Evolutionary conservation across 2,888 invertebrate species (phyloP), one percentile per base, ranked within the genome.

Genomic region (Caradrina kadenii): DNA sequence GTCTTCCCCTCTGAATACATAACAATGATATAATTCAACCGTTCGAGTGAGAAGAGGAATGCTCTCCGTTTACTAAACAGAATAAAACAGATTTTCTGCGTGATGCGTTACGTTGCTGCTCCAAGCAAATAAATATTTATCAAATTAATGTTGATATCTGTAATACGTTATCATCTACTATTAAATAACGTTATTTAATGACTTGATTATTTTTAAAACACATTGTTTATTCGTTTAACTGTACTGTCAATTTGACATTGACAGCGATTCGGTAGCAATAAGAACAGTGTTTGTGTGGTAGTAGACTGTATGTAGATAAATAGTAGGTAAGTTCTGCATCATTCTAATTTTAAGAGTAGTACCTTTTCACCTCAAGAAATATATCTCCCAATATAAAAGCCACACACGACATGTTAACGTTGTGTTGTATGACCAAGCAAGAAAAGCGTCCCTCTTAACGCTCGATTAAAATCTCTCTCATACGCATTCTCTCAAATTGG

Each of bases 401-500:
- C 13, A 19, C 13, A 8, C 19, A 35, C n/a, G n/a, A n/a, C 6
- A 2, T 10, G 17, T n/a, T 10, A 52, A 35, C 17, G 1, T 22
- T 3, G 19, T 45, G 39, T 49, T 13, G 56, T 48, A 68, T 35
- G 48, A 10, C 53, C 22, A 22, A 56, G 75, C 19, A 54, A 62
- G 3, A 4, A 60, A n/a, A 6, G 3, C 42, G n/a, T 35, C 5
- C 5, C 49, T 49, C 53, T 63, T 63, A 59, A 42, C 63, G 61
- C 64, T 67, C 73, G 72, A 73, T 76, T 80, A 69, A 68, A 76
- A 70, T 45, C 70, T 61, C 63, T 72, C 49, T 60, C 55, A 45
- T 59, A 58, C 61, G 54, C 49, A 64, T 77, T 79, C 69, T 69
- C 63, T 70, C 69, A 64, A 81, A 80, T 74, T 76, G 62, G 65